These are phyloP conservation scores for Electrona antarctica DNA, from an alignment of 2,113 vertebrate genomes.

Conservation along the genomic window DNA sequence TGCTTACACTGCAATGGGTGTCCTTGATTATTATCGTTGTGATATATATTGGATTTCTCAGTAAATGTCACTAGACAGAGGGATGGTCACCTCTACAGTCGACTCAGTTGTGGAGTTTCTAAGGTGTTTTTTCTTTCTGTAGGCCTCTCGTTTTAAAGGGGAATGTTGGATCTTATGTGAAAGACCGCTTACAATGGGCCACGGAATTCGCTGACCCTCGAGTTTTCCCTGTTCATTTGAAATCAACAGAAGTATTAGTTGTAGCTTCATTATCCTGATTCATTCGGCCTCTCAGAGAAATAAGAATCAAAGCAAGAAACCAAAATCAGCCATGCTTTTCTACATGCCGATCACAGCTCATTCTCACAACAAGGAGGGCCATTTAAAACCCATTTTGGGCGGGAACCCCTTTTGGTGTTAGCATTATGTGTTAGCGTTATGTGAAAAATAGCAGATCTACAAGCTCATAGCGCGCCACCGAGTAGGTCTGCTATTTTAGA, in stretches of 20 bases:
- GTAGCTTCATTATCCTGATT: background rate
- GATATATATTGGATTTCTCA: conserved; percentile 4
- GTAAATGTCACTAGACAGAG: conserved; percentile 7
- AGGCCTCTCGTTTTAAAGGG: conserved; percentile 41
- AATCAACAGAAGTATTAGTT: conserved; percentile 25
- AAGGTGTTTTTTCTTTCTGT: conserved; percentile 21
- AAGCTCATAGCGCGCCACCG: no score
- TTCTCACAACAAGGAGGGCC: no score
- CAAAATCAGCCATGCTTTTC: no score
- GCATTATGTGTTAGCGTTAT: no score
- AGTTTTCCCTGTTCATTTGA: conserved; percentile 33
- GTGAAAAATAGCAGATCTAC: no score
- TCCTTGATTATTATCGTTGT: background rate
- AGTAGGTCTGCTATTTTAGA: no score
- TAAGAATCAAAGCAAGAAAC: no score
- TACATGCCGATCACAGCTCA: no score
- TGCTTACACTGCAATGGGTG: background rate
- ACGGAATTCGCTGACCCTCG: conserved; percentile 34
- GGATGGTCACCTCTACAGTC: background rate
- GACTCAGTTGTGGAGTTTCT: conserved; percentile 21
- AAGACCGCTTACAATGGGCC: conserved; percentile 20
- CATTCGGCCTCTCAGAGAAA: background rate
- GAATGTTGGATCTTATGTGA: conserved; percentile 9
- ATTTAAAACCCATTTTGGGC: no score
- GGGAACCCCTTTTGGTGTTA: no score